Conservation (phyloP, 2,113 vertebrate species). For the Rhinogobius similis region DNA sequence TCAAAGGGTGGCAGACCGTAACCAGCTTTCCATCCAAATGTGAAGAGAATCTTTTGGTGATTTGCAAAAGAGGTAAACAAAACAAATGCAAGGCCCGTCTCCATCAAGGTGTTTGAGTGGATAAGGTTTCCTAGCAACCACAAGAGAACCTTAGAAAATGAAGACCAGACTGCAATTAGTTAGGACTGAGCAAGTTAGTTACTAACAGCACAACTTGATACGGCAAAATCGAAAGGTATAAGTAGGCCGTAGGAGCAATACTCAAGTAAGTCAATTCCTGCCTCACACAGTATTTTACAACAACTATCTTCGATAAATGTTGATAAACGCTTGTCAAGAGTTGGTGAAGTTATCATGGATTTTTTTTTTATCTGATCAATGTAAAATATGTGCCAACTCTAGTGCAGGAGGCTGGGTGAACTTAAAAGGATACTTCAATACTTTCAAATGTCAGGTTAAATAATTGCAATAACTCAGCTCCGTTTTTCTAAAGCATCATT, state of each 20-base stretch:
- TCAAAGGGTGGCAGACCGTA: conserved; percentile 19
- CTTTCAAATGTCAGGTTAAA: too few relatives aligned
- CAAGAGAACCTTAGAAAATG: conserved; percentile 2
- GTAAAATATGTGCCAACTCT: too few relatives aligned
- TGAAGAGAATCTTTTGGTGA: background rate
- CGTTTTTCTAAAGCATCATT: too few relatives aligned
- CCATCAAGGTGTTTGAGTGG: conserved; percentile 6
- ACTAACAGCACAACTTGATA: background rate
- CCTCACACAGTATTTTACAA: background rate
- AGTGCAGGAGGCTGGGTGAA: too few relatives aligned
- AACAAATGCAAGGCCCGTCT: background rate
- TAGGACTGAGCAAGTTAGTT: background rate
- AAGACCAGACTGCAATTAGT: conserved; percentile 1
- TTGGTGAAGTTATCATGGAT: too few relatives aligned
- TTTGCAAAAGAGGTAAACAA: conserved; percentile 7
- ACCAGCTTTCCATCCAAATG: conserved; percentile 7
- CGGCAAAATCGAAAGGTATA: background rate
- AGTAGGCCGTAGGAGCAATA: background rate
- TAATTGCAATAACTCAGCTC: too few relatives aligned
- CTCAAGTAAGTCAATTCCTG: too few relatives aligned
- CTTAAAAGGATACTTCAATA: too few relatives aligned
- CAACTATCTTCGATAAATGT: background rate
- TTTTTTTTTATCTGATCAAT: too few relatives aligned
- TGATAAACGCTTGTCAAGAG: too few relatives aligned
- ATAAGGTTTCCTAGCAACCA: conserved; percentile 6